These are phyloP conservation scores for Drosophila sulfurigaster DNA, from an alignment of 1,140 invertebrate genomes.

Conservation along the genomic window DNA sequence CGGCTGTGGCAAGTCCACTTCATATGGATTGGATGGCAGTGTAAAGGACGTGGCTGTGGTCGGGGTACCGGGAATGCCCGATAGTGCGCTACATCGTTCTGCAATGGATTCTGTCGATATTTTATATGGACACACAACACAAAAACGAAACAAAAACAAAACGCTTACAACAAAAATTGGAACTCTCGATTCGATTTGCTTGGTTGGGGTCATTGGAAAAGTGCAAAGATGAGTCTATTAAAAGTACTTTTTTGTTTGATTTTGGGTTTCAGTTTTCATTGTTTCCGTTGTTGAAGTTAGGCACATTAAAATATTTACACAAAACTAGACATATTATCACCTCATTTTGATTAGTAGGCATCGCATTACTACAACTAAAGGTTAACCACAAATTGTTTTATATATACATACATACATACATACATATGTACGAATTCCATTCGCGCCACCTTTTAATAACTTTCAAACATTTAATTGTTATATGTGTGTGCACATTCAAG, in stretches of 20 bases:
- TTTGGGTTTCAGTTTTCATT: conserved; percentile 25
- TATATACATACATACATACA: conserved; percentile 15
- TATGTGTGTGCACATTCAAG: conserved; percentile 50
- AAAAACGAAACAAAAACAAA: conserved; percentile 53
- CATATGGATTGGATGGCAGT: conserved; percentile 81
- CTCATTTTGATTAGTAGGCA: conserved; percentile 59
- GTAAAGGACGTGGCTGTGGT: conserved; percentile 78
- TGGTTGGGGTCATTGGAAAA: conserved; percentile 3
- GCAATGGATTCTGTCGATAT: conserved; percentile 82
- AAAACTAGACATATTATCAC: conserved; percentile 74
- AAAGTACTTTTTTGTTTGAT: neutral
- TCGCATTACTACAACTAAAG: conserved; percentile 43
- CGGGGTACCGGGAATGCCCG: conserved; percentile 84
- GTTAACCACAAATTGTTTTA: conserved; percentile 34
- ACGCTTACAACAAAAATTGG: conserved; percentile 24
- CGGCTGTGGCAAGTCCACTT: conserved; percentile 86
- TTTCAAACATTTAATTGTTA: neutral
- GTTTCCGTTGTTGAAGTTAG: conserved; percentile 56
- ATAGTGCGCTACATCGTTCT: conserved; percentile 86
- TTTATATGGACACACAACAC: conserved; percentile 73
- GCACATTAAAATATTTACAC: conserved; percentile 36
- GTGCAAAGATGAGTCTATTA: conserved; percentile 8
- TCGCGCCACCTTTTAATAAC: conserved; percentile 33
- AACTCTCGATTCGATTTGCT: conserved; percentile 10
- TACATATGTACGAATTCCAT: conserved; percentile 25